A percentile compares a stretch with the other conserved stretches of the same genome.
These are phyloP conservation scores for Lissocephala sabroskyi DNA, from an alignment of 2,888 invertebrate species.

Conservation along the genomic window DNA sequence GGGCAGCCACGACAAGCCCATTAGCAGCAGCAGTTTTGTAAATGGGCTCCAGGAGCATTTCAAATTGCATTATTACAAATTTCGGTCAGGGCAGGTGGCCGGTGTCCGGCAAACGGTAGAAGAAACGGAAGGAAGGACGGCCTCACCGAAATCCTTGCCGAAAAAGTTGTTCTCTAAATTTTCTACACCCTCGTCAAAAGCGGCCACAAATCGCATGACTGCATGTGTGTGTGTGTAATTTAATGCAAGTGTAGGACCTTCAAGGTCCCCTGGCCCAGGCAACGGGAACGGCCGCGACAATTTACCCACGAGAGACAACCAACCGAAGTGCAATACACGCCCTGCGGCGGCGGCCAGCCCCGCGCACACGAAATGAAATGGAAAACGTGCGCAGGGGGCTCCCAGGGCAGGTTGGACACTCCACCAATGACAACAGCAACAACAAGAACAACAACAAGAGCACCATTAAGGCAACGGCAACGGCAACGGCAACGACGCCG, in stretches of 20 bases:
- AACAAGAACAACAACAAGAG: conserved; percentile 1
- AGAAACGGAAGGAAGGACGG: too few species aligned
- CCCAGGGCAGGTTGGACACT: conserved; percentile 2
- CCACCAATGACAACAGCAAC: conserved; percentile 3
- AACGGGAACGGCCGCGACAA: conserved; percentile 59
- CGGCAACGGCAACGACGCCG: neutral
- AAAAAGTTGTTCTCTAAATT: conserved; percentile 5
- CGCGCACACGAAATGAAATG: conserved; percentile 48
- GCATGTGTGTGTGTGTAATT: conserved; percentile 33
- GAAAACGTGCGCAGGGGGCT: conserved; percentile 39
- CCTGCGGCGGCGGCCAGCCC: neutral
- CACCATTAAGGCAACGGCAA: neutral
- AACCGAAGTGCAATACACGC: conserved; percentile 24
- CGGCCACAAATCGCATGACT: conserved; percentile 1
- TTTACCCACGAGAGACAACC: conserved; percentile 43
- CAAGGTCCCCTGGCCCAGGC: conserved; percentile 32
- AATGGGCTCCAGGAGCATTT: conserved; percentile 32
- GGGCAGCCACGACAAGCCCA: conserved; percentile 6
- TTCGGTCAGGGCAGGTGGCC: conserved; percentile 8
- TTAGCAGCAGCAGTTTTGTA: conserved; percentile 9
- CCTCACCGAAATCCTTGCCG: too few species aligned
- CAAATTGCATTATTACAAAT: conserved; percentile 48
- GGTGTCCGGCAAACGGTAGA: too few species aligned
- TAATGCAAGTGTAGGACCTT: conserved; percentile 38
- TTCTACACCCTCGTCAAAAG: conserved; percentile 41